These are phyloP conservation scores for Andricus grossulariae DNA, from an alignment of 1,140 invertebrate species.

Conservation along the genomic window DNA sequence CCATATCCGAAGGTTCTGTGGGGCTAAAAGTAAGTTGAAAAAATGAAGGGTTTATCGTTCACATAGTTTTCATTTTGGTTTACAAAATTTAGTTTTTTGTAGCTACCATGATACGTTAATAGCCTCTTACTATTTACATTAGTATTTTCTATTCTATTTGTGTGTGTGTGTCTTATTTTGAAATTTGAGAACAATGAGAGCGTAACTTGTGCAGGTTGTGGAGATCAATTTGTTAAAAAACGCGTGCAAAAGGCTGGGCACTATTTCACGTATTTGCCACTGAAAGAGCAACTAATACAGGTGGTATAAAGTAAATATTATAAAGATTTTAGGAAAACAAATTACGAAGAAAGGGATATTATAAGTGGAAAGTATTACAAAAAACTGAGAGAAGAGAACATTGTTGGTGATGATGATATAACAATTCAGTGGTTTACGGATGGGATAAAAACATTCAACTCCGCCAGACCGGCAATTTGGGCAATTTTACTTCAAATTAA, in stretches of 20 bases:
- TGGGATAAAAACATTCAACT: constrained; percentile 47
- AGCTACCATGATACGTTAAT: no score
- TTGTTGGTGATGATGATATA: constrained; percentile 41
- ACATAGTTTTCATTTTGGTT: no score
- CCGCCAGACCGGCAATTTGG: constrained; percentile 44
- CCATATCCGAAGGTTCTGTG: no score
- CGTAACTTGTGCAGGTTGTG: background rate
- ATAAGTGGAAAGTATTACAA: constrained; percentile 35
- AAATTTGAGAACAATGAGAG: constrained; percentile 31
- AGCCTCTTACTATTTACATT: no score
- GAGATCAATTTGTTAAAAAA: background rate
- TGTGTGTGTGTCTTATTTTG: background rate
- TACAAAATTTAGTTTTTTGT: no score
- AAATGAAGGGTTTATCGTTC: no score
- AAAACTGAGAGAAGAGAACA: constrained; percentile 32
- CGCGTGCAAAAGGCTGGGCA: no score
- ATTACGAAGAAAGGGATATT: constrained; percentile 20
- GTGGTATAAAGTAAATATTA: background rate
- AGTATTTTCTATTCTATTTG: no score
- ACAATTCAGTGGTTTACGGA: constrained; percentile 50
- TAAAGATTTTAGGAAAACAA: background rate
- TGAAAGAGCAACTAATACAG: no score
- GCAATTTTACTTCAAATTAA: constrained; percentile 43
- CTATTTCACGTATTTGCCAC: no score
- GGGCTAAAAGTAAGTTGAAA: no score